Evolutionary conservation across 1,140 invertebrate genomes (phyloP).

Genomic region (Ylistrum balloti): DNA sequence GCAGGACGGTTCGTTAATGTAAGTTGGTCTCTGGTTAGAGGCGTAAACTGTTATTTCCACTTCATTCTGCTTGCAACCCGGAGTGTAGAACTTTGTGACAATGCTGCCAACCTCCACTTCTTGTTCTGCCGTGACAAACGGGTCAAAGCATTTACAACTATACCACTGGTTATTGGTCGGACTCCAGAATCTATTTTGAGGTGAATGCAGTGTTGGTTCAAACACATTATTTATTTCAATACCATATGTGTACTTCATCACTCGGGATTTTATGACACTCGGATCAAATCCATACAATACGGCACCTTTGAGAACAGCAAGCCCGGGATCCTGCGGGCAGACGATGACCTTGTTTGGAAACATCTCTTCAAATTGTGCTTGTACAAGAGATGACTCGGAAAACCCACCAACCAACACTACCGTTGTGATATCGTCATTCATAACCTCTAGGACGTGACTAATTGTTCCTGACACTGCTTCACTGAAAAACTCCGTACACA

Average conservation of each 20-base stretch:
- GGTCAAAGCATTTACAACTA: not conserved
- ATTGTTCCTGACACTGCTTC: not conserved
- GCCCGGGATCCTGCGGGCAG: conserved; percentile 42
- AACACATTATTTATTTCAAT: conserved; percentile 29
- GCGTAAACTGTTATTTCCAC: not conserved
- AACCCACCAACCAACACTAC: conserved; percentile 55
- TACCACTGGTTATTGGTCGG: not conserved
- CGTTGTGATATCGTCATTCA: not conserved
- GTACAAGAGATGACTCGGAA: conserved; percentile 45
- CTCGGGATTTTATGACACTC: conserved; percentile 46
- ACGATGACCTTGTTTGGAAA: conserved; percentile 41
- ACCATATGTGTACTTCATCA: conserved; percentile 53
- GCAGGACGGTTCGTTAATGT: not conserved
- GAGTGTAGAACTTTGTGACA: not conserved
- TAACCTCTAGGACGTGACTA: not conserved
- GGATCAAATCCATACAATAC: conserved; percentile 53
- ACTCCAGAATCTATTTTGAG: conserved; percentile 15
- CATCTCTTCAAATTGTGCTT: not conserved
- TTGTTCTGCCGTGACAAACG: conserved; percentile 21
- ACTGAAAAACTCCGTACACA: not conserved
- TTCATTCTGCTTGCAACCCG: not conserved
- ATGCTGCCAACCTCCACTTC: not conserved
- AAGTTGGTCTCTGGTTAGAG: not conserved
- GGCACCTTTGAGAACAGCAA: conserved; percentile 57
- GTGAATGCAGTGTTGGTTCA: conserved; percentile 36